Base-by-base conservation (phyloP, 2,113 vertebrate genomes). In the Sapayoa aenigma region DNA sequence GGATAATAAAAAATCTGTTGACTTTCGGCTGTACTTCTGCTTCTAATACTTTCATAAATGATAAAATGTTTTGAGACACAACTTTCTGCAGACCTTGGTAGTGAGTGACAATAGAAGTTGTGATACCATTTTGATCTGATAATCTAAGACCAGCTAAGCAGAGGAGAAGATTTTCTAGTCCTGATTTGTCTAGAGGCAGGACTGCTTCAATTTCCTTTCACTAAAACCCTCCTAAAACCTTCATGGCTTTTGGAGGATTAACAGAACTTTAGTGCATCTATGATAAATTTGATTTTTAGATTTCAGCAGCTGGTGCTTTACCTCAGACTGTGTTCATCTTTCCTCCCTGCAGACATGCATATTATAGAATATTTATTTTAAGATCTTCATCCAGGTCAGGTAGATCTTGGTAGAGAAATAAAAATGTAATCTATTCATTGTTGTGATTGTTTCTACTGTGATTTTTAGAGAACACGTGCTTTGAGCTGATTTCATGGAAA, bases 221-320 rank as follows among this genome's bases (percentile, higher is more conserved):
- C 85, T 95, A 95, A 96, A 96, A 78, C 80, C 58, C 37, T 67
- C 33, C 66, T 85, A 96, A 95, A 95, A 93, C 50, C 62, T 52
- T 67, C 46, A 20, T 82, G 55, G 50, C 71, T 96, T 96, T 84
- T 88, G 55, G 30, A 96, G 73, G 92, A 97, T 97, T 97, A 95
- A 87, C 77, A 94, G 76, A 94, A 95, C 83, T 95, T 93, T 5
- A 46, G 79, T 79, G 30, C 55, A 69, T 95, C 59, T 68, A 87
- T 87, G 79, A 84, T 94, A 91, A 66, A 59, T 95, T 89, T 94
- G 87, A 96, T 93, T 84, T 95, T 95, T 85, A 96, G 89, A 86
- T 95, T 89, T 88, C 55, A 55, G 31, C 53, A 94, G 39, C 77
- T 95, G 83, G 67, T 66, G 22, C 17, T 53, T 67, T 47, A 84